Evolutionary conservation across 2,113 vertebrate genomes (phyloP).

Genomic region (Sinocyclocheilus rhinocerous): DNA sequence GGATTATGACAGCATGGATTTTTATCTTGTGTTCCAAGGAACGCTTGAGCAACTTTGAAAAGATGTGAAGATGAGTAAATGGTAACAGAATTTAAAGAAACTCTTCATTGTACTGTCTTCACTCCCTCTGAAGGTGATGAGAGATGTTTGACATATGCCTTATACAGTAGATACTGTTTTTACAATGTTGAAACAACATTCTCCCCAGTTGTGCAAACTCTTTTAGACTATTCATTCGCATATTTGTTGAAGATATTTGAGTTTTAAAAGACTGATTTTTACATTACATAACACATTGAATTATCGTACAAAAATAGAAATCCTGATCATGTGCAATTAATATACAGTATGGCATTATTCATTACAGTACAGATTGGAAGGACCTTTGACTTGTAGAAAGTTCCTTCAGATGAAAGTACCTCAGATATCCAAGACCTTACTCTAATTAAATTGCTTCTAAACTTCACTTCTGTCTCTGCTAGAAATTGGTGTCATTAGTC

Average conservation of each 20-base stretch:
- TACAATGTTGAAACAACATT: not conserved
- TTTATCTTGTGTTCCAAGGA: not conserved
- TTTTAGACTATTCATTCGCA: no score
- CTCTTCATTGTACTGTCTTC: not conserved
- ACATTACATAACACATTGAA: not conserved
- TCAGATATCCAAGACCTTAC: not conserved
- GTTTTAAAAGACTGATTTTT: no score
- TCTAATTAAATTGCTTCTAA: conserved; percentile 26
- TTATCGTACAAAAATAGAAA: not conserved
- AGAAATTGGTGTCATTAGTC: not conserved
- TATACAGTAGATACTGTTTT: not conserved
- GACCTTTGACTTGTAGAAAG: not conserved
- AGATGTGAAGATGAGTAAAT: no score
- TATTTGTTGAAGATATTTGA: no score
- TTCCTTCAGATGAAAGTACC: no score
- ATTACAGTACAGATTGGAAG: not conserved
- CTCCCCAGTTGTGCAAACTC: no score
- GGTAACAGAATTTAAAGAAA: not conserved
- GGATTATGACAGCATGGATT: not conserved
- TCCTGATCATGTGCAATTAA: not conserved
- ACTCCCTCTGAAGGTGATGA: not conserved
- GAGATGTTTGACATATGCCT: no score
- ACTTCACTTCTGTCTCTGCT: not conserved
- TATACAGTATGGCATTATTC: not conserved
- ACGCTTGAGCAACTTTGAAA: no score